phyloP scores from a whole-genome alignment of 2,888 invertebrate species.

The Caenorhabditis angaria region DNA sequence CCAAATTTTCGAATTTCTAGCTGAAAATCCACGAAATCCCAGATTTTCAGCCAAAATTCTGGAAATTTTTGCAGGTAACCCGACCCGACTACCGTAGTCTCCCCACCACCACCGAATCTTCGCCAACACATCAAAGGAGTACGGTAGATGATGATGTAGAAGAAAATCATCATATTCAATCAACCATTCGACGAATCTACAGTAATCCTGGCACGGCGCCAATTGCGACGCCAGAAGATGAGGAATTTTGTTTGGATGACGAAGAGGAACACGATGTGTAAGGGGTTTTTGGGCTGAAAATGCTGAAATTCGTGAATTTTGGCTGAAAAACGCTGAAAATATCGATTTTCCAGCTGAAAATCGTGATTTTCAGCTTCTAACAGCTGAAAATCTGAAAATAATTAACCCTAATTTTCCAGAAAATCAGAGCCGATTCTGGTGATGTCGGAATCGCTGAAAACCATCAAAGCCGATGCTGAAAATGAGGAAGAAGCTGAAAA shows the following conservation, averaged over 20 bases:
- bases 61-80: conserved; percentile 40
- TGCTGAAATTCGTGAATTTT: no score
- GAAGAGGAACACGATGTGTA: background rate
- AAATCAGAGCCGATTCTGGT: background rate
- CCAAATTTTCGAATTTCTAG: no score
- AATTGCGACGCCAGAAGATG: conserved; percentile 36
- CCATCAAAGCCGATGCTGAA: background rate
- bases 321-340: no score
- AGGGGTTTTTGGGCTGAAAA: no score
- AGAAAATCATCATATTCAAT: no score
- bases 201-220: conserved; percentile 14
- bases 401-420: background rate
- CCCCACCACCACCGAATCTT: conserved; percentile 17
- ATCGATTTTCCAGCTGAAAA: no score
- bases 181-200: conserved; percentile 9
- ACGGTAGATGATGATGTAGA: conserved; percentile 7
- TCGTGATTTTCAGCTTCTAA: no score
- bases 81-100: conserved; percentile 42
- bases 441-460: background rate
- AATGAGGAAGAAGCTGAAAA: background rate
- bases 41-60: background rate
- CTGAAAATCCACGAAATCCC: background rate
- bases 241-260: conserved; percentile 8
- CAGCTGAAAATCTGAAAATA: no score
- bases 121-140: conserved; percentile 14